Percentiles rank a stretch among this genome's conserved stretches.
Evolutionary conservation across 2,888 invertebrate genomes (phyloP).

Genomic region (Pyrrhia umbra): DNA sequence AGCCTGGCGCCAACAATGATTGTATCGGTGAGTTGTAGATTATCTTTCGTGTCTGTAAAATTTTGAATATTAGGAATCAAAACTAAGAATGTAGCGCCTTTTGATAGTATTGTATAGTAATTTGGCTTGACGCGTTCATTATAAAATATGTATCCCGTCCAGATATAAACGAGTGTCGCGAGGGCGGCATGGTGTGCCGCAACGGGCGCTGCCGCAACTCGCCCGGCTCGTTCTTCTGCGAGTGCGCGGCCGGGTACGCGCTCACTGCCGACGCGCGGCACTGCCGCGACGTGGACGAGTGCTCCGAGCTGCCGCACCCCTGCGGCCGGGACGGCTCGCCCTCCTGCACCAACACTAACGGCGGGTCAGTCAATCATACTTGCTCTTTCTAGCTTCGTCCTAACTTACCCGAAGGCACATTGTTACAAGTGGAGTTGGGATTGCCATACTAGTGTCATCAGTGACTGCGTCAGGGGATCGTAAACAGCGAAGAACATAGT

Average conservation of each 20-base stretch:
- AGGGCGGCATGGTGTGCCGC: constrained; percentile 95
- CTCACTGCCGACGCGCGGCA: constrained; percentile 93
- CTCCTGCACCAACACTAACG: constrained; percentile 85
- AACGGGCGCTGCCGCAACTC: constrained; percentile 96
- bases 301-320: constrained; percentile 89
- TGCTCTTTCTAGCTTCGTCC: too few relatives aligned
- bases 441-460: too few relatives aligned
- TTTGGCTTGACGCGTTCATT: too few relatives aligned
- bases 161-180: constrained; percentile 96
- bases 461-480: too few relatives aligned
- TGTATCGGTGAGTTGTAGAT: constrained; percentile 93
- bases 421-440: too few relatives aligned
- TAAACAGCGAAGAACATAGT: too few relatives aligned
- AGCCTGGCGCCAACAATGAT: constrained; percentile 94
- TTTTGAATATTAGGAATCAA: too few relatives aligned
- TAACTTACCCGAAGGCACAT: too few relatives aligned
- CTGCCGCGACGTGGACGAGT: constrained; percentile 95
- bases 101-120: too few relatives aligned
- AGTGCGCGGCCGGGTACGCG: constrained; percentile 94
- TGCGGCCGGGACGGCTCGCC: constrained; percentile 83
- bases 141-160: too few relatives aligned
- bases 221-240: constrained; percentile 94
- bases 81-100: too few relatives aligned
- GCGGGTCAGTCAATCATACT: constrained; percentile 73
- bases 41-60: too few relatives aligned